Percentiles rank a stretch among this genome's conserved stretches.
Evolutionary conservation across 64 coral and sea anemone genomes (phyloP).

Genomic region (Trachythela sp.): DNA sequence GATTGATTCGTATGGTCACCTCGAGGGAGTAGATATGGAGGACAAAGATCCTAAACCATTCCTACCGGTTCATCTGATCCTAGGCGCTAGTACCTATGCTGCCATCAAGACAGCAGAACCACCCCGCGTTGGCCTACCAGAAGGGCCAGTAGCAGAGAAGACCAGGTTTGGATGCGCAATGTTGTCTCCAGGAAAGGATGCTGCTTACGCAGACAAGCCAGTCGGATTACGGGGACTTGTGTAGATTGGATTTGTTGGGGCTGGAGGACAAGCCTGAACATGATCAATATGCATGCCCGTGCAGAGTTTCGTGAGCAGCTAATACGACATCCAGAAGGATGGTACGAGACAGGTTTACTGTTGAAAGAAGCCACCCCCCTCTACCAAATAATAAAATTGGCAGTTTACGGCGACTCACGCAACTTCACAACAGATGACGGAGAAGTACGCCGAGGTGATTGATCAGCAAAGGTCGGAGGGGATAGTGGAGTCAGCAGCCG

Average conservation of each 20-base stretch:
- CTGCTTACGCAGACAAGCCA: constrained; percentile 34
- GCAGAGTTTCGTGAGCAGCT: constrained; percentile 50
- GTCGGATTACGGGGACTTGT: constrained; percentile 46
- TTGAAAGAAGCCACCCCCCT: constrained; percentile 44
- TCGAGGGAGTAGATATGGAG: too few species aligned
- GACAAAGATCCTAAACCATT: too few species aligned
- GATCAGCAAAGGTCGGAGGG: constrained; percentile 45
- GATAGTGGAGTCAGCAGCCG: constrained; percentile 34
- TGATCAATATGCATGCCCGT: neutral
- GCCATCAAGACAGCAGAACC: constrained; percentile 41
- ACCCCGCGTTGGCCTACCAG: constrained; percentile 28
- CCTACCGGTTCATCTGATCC: constrained; percentile 48
- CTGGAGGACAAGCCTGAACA: constrained; percentile 17
- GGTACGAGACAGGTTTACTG: constrained; percentile 46
- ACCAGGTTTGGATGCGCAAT: constrained; percentile 48
- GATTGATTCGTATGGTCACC: too few species aligned
- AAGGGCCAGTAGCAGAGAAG: constrained; percentile 50
- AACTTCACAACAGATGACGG: constrained; percentile 19
- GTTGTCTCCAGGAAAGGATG: constrained; percentile 44
- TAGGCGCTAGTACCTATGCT: constrained; percentile 27
- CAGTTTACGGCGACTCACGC: constrained; percentile 11
- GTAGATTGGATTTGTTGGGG: constrained; percentile 37
- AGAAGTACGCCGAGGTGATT: constrained; percentile 49
- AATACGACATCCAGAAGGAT: constrained; percentile 6
- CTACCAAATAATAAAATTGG: constrained; percentile 43